A percentile compares a stretch with the other conserved stretches of the same genome.
phyloP scores from a whole-genome alignment of 2,888 invertebrate genomes.

The Leptopilina myrica region DNA sequence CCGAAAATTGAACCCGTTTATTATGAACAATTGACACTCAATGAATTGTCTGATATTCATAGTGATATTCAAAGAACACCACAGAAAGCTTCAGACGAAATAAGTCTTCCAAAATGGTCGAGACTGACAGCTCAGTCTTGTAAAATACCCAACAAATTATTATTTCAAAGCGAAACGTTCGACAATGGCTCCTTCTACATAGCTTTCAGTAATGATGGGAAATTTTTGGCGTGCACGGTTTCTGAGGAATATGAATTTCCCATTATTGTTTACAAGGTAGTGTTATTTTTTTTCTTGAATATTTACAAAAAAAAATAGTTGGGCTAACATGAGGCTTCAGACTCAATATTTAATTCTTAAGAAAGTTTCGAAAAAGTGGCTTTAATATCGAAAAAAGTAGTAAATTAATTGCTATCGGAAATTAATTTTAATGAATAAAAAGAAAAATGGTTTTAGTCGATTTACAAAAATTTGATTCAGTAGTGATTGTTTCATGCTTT shows the following conservation, averaged over 20 bases:
- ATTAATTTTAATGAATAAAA: too few relatives aligned
- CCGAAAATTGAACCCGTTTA: constrained; percentile 71
- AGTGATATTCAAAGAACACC: constrained; percentile 54
- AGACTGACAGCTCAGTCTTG: constrained; percentile 80
- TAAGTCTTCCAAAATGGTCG: constrained; percentile 75
- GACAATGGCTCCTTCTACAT: constrained; percentile 78
- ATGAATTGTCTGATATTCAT: constrained; percentile 56
- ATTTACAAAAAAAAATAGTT: constrained; percentile 40
- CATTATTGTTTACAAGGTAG: constrained; percentile 79
- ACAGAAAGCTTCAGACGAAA: constrained; percentile 53
- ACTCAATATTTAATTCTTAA: too few relatives aligned
- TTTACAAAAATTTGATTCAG: too few relatives aligned
- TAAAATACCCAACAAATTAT: constrained; percentile 80
- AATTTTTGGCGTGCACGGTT: constrained; percentile 79
- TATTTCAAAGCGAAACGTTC: constrained; percentile 73
- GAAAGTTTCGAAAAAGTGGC: too few relatives aligned
- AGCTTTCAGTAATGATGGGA: constrained; percentile 78
- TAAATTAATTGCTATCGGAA: too few relatives aligned
- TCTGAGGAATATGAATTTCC: constrained; percentile 77
- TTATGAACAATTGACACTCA: constrained; percentile 65
- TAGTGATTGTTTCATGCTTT: too few relatives aligned
- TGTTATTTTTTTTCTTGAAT: not conserved
- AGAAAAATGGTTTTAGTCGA: too few relatives aligned
- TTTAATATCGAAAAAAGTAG: too few relatives aligned
- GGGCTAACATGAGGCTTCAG: not conserved